Evolutionary conservation across 1,140 invertebrate genomes (phyloP).

Genomic region (Fopius arisanus): DNA sequence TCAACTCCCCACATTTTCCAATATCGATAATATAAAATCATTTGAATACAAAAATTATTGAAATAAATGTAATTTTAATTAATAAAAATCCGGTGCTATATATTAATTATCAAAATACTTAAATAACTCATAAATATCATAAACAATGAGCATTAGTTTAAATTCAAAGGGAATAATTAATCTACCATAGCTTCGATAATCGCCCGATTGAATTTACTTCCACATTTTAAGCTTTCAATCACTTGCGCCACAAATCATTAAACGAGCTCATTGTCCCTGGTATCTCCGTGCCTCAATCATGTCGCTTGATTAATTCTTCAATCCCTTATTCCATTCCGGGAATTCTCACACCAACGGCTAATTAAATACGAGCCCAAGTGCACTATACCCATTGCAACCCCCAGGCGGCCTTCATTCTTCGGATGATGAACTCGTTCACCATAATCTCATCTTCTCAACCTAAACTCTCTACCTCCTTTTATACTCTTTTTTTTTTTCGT

Average conservation of each 20-base stretch:
- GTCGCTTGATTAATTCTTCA: slow-evolving; percentile 21
- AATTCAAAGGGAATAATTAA: too few species aligned
- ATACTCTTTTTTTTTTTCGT: background rate
- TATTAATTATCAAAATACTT: too few species aligned
- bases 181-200: background rate
- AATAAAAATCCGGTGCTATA: too few species aligned
- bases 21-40: too few species aligned
- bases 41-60: too few species aligned
- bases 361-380: background rate
- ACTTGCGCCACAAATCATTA: background rate
- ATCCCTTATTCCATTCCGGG: slow-evolving; percentile 10
- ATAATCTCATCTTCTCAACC: background rate
- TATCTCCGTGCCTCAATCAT: background rate
- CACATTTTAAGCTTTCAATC: background rate
- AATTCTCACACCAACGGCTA: background rate
- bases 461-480: background rate
- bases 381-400: background rate
- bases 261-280: slow-evolving; percentile 16
- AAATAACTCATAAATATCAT: too few species aligned
- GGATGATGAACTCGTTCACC: slow-evolving; percentile 5
- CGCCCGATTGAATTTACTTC: background rate
- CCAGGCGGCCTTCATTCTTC: slow-evolving; percentile 1
- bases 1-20: too few species aligned
- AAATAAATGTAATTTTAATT: too few species aligned
- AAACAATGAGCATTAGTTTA: too few species aligned